These are phyloP conservation scores for Hyppa rectilinea DNA, from an alignment of 2,888 invertebrate species.

Conservation along the genomic window DNA sequence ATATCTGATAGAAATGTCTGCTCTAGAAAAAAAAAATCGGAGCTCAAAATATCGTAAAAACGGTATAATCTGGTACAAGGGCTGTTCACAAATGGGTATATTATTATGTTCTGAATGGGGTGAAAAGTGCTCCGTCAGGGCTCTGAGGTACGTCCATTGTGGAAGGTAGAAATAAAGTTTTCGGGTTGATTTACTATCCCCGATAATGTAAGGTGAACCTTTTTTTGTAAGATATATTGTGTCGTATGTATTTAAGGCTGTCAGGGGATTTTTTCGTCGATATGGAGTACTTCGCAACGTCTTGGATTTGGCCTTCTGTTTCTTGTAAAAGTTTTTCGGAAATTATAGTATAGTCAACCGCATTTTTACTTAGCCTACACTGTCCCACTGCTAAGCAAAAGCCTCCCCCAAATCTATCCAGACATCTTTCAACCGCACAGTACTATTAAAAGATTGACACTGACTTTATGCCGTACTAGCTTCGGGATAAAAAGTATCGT, in stretches of 20 bases:
- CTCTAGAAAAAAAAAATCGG: constrained; percentile 20
- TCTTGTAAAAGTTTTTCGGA: background rate
- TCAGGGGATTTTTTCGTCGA: constrained; percentile 6
- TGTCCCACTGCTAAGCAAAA: no score
- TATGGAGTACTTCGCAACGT: background rate
- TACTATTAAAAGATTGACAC: background rate
- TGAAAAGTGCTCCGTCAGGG: constrained; percentile 62
- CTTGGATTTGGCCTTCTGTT: background rate
- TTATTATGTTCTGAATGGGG: constrained; percentile 50
- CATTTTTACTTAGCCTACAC: no score
- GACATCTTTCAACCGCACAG: background rate
- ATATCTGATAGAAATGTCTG: constrained; percentile 1
- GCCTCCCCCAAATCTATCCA: no score
- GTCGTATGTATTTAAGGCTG: constrained; percentile 9
- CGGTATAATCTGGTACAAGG: constrained; percentile 33
- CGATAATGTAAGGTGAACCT: constrained; percentile 32
- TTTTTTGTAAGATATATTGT: constrained; percentile 20
- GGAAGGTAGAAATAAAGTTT: constrained; percentile 35
- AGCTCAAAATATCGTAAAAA: constrained; percentile 39
- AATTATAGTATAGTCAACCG: background rate
- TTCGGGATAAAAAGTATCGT: no score
- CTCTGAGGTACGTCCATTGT: constrained; percentile 25
- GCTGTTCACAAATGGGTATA: constrained; percentile 35
- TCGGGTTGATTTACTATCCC: constrained; percentile 38
- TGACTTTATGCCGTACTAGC: background rate